Percentiles rank a stretch among this genome's conserved stretches.
Evolutionary conservation across 2,113 vertebrate genomes (phyloP).

Genomic region (Mesitornis unicolor): DNA sequence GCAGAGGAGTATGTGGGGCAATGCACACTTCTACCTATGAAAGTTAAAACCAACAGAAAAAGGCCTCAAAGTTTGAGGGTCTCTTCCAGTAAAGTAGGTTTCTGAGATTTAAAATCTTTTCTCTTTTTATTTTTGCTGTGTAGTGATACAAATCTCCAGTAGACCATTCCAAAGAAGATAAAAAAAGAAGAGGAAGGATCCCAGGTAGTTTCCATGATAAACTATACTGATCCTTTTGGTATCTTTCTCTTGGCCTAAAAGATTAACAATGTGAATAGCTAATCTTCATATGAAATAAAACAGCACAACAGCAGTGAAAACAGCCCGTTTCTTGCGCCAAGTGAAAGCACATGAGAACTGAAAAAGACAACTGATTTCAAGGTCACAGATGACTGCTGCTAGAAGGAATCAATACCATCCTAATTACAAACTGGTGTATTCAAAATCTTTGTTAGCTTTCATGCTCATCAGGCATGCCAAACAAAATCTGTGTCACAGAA

Average conservation of each 20-base stretch:
- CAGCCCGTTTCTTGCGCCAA: not conserved
- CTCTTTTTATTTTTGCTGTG: not conserved
- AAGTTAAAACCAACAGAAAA: not conserved
- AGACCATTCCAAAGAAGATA: not conserved
- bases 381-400: not conserved
- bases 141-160: not conserved
- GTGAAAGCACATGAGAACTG: not conserved
- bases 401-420: not conserved
- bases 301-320: not conserved
- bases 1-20: not conserved
- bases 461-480: not conserved
- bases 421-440: not conserved
- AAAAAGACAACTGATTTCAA: not conserved
- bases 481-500: not conserved
- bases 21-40: not conserved
- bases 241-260: not conserved
- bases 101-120: not conserved
- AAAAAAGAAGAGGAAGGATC: not conserved
- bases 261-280: not conserved
- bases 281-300: not conserved
- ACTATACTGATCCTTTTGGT: not conserved
- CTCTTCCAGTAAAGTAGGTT: not conserved
- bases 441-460: not conserved
- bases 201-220: not conserved
- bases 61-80: not conserved